Evolutionary conservation across 2,888 invertebrate species (phyloP), one percentile per base, ranked within the genome.

Genomic region (Axea sp.): DNA sequence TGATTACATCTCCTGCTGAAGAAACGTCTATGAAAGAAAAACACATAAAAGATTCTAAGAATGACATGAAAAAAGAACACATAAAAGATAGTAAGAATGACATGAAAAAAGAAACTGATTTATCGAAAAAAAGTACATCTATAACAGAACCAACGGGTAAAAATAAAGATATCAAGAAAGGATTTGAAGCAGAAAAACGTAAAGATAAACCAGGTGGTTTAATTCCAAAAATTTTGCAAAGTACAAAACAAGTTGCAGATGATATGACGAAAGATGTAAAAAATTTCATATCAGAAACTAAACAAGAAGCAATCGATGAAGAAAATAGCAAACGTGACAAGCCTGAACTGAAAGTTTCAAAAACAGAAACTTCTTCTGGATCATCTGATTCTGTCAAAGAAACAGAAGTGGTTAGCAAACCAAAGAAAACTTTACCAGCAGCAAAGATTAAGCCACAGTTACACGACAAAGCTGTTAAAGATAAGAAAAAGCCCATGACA

Each of bases 201-300:
- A 73, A 73, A 37, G 73, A 77, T 5, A 76, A 77, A 45, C 19
- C 49, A 1, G 45, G 72, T 14, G 80, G 80, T 0, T 80, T 82
- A 19, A 68, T 82, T 0, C 78, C 82, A 0, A 80, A 79, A 0
- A 69, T 82, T 1, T 60, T 77, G 5, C 69, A 74, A 5, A 75
- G 75, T 0, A 68, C 71, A 0, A 77, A 77, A 30, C 72, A 79
- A 6, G 64, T 75, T 2, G 59, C 67, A 1, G 71, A 69, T 4
- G 67, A 75, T 17, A 55, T 71, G 4, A 43, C 51, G 7, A 24
- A 31, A 6, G 55, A 64, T 31, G 71, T 72, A 4, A 73, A 68
- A 26, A 75, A 62, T 88, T 90, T 76, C 88, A 89, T 81, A 87
- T 77, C 76, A 7, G 77, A 76, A 14, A 74, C 59, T 0, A 73